phyloP scores from a whole-genome alignment of 2,113 vertebrate species.

The Oncorhynchus keta region DNA sequence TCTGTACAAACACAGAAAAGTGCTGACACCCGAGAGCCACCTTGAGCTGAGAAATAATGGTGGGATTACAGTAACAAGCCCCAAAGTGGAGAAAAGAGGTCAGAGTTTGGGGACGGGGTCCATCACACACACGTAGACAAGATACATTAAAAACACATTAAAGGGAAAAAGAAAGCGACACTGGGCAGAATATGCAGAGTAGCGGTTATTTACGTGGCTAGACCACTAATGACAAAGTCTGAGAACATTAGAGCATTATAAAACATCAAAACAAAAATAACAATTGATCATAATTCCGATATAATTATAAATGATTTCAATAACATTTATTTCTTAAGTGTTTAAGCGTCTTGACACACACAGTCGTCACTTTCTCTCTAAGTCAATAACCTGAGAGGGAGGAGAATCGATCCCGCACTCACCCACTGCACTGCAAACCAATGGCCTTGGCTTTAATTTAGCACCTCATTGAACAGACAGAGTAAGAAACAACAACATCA shows the following conservation, averaged over 20 bases:
- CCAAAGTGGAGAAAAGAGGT: conserved; percentile 48
- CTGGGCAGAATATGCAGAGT: not conserved
- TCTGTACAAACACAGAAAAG: conserved; percentile 60
- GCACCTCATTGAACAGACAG: conserved; percentile 71
- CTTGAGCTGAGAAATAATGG: conserved; percentile 52
- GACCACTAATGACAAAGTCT: not conserved
- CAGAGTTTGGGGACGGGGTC: conserved; percentile 9
- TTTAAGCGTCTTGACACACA: conserved; percentile 15
- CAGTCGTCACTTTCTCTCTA: conserved; percentile 9
- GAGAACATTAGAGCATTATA: too few relatives aligned
- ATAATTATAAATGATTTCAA: conserved; percentile 26
- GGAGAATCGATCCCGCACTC: conserved; percentile 8
- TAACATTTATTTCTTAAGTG: conserved; percentile 15
- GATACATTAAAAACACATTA: not conserved
- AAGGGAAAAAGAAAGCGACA: not conserved
- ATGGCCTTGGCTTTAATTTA: conserved; percentile 68
- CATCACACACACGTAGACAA: not conserved
- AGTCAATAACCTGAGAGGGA: conserved; percentile 24
- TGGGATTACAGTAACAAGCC: conserved; percentile 50
- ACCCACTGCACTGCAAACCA: conserved; percentile 43
- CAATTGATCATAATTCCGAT: conserved; percentile 30
- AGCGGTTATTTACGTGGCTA: not conserved
- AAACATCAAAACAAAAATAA: conserved; percentile 28
- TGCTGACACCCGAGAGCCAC: conserved; percentile 65
- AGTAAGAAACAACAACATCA: conserved; percentile 62